Evolutionary conservation across 2,888 invertebrate genomes (phyloP).

Genomic region (Platycheirus albimanus): DNA sequence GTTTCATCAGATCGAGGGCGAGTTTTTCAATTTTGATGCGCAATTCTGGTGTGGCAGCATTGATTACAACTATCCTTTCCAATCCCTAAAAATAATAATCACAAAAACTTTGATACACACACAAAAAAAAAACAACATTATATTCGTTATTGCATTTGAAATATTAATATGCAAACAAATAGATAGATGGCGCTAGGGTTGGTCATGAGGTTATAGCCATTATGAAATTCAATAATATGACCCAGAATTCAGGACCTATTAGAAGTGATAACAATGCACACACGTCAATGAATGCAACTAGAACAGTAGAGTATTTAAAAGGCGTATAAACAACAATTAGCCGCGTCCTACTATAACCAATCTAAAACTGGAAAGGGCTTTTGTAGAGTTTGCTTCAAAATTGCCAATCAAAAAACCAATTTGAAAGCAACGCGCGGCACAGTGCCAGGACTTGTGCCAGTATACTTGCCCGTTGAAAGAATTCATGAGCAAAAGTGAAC

Average conservation of each 20-base stretch:
- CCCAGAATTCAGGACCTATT: conserved; percentile 44
- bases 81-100: conserved; percentile 84
- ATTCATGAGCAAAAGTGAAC: conserved; percentile 38
- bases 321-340: conserved; percentile 72
- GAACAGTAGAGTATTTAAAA: conserved; percentile 61
- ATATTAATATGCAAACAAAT: conserved; percentile 1
- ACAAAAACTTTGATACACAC: conserved; percentile 46
- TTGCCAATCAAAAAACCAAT: conserved; percentile 81
- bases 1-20: conserved; percentile 87
- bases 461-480: conserved; percentile 36
- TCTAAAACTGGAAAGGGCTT: conserved; percentile 23
- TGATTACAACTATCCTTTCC: conserved; percentile 87
- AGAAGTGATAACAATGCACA: conserved; percentile 42
- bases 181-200: conserved; percentile 5
- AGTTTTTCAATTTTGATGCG: conserved; percentile 87
- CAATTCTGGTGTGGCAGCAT: conserved; percentile 84
- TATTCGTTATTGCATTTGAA: conserved; percentile 54
- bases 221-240: conserved; percentile 61
- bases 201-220: conserved; percentile 21
- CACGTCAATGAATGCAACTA: conserved; percentile 23
- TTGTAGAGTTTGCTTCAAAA: conserved; percentile 76
- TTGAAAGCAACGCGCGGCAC: conserved; percentile 57
- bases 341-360: conserved; percentile 38
- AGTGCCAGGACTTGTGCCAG: not conserved
- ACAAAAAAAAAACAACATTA: conserved; percentile 19